Evolutionary conservation across 2,797 vertebrate species (phyloP), one percentile per base, ranked within the genome.

Genomic region (Gymnoscopelus microlampas): DNA sequence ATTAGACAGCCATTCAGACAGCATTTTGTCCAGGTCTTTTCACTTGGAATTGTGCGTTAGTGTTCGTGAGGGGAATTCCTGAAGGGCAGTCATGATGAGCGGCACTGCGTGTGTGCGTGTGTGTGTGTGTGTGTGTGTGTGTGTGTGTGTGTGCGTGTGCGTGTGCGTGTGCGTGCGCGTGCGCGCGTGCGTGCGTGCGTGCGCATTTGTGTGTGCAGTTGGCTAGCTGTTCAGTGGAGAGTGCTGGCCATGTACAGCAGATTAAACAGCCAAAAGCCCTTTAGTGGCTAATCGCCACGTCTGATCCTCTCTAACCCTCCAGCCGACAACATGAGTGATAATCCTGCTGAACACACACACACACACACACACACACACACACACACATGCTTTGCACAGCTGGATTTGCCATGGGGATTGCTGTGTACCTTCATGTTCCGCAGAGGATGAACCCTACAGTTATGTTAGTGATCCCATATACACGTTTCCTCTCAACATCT

Each of bases 231-330:
- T 60, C 48, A 60, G 9, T 7, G n/a, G 49, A 68, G 57, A 35
- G 48, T 39, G 50, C 39, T 54, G 60, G n/a, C 44, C 44, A 11
- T 13, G n/a, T 50, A 63, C 60, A 53, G 63, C 35, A 63, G 69
- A 60, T 68, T 39, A 55, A 64, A 62, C 39, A 64, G 61, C 49
- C 74, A 73, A 68, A 73, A 71, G 60, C 61, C 77, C 51, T 75
- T 71, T 67, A 58, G 69, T 60, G 69, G 69, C 55, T 77, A 80
- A 80, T 77, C 66, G 53, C 60, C 70, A 50, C 73, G 74, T 61
- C 74, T 80, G 74, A 76, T 80, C 70, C 65, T 60, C 12, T 39
- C 47, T 48, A 47, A 68, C 35, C 55, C 72, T 49, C 54, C 64
- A 68, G 60, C 71, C 67, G 65, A 55, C 66, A 69, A 44, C 60